Evolutionary conservation across 2,888 invertebrate species (phyloP), one percentile per base, ranked within the genome.

Genomic region (Orthosia incerta): DNA sequence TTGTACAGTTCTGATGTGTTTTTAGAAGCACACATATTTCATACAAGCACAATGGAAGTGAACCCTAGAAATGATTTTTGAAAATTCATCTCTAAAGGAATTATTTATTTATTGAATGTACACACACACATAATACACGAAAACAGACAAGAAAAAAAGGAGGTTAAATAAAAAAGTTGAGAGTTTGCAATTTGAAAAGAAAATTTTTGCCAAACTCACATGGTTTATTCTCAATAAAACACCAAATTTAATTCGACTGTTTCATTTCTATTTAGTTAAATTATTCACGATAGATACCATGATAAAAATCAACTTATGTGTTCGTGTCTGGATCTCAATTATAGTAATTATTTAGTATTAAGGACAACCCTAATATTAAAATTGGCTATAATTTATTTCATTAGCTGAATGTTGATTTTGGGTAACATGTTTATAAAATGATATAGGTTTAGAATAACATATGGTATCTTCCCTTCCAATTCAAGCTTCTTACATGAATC

Each of bases 281-380:
- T 15, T 50, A 26, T 13, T 46, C 46, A 62, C 23, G 31, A 74
- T 48, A 31, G n/a, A 51, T 23, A 20, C n/a, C n/a, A 55, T 23
- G n/a, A 18, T n/a, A 50, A 48, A 74, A 68, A 48, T 59, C 48
- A 23, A 48, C 48, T 31, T 16, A 39, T 20, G n/a, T 46, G 0
- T 63, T 80, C 77, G 66, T 78, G 77, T 31, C 45, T 63, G 18
- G n/a, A 63, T 11, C 16, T 20, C 51, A 20, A 39, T 31, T 62
- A 50, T 20, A 13, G 31, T 56, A 20, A 57, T 67, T 69, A 45
- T 63, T 63, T 45, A 4, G 18, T 23, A 80, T 51, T 70, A 46
- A 50, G 23, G 39, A 53, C 26, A 23, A 15, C 39, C 26, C 56
- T 48, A 73, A 56, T 50, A 20, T 23, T 51, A 68, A 56, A 56